Conservation (phyloP, 2,888 invertebrate species). For the Nymphalis c-album region DNA sequence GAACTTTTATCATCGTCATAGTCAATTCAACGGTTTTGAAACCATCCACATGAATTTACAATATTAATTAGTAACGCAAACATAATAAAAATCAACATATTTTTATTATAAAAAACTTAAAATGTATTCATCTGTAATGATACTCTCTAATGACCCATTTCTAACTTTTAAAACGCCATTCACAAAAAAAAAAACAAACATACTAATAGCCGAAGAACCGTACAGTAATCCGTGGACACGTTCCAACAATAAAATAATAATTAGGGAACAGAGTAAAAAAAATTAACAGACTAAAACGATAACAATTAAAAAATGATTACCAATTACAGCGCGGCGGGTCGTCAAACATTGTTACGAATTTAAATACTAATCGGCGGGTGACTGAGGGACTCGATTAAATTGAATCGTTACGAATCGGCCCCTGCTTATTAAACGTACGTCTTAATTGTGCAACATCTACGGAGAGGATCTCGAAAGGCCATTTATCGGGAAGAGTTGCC, state of each 20-base stretch:
- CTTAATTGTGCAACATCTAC: conserved; percentile 65
- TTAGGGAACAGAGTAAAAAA: conserved; percentile 24
- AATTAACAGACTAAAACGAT: conserved; percentile 28
- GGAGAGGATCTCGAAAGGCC: conserved; percentile 45
- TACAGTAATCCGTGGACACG: conserved; percentile 17
- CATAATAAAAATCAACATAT: conserved; percentile 10
- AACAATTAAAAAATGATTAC: conserved; percentile 60
- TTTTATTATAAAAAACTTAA: conserved; percentile 1
- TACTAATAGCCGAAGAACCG: neutral
- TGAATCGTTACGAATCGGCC: conserved; percentile 54
- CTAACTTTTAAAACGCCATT: neutral
- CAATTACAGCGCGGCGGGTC: conserved; percentile 67
- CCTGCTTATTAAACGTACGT: conserved; percentile 62
- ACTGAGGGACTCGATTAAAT: conserved; percentile 62
- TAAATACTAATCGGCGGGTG: conserved; percentile 63
- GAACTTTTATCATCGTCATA: neutral
- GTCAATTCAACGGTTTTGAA: neutral
- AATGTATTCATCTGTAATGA: neutral
- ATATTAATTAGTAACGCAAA: conserved; percentile 8
- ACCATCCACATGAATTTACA: neutral
- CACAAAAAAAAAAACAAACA: neutral
- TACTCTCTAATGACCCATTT: conserved; percentile 1
- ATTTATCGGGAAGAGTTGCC: conserved; percentile 54
- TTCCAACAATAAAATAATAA: conserved; percentile 20
- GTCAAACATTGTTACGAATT: conserved; percentile 63